A percentile compares a stretch with the other conserved stretches of the same genome.
Evolutionary conservation across 30 jellyfish, hydroid and myxozoan species (phyloP).

Genomic region (Nemopilema nomurai): DNA sequence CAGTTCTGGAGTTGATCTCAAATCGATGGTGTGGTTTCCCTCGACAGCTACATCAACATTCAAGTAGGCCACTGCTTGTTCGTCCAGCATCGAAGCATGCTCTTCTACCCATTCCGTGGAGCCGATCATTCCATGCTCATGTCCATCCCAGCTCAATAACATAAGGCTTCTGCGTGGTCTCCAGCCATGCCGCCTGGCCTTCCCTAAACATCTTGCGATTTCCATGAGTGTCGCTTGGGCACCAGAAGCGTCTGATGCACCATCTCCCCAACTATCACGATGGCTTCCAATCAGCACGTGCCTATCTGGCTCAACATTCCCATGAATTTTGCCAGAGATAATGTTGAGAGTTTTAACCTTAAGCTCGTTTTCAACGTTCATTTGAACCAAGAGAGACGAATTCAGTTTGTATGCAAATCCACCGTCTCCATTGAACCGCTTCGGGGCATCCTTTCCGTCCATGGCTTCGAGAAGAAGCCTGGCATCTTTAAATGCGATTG

Average conservation of each 20-base stretch:
- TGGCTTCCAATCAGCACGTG: conserved; percentile 82
- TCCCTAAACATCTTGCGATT: conserved; percentile 76
- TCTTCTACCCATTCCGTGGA: conserved; percentile 94
- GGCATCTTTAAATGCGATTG: conserved; percentile 21
- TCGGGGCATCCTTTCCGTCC: conserved; percentile 20
- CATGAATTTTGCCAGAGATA: conserved; percentile 69
- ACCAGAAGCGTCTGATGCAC: conserved; percentile 92
- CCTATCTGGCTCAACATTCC: conserved; percentile 83
- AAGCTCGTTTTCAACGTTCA: conserved; percentile 4
- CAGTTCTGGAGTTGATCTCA: conserved; percentile 32
- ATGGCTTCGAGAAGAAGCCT: conserved; percentile 3
- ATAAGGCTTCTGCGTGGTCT: conserved; percentile 82
- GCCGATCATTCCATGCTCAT: conserved; percentile 79
- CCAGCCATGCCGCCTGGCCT: conserved; percentile 65
- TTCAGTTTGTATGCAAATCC: not conserved
- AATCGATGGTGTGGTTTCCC: conserved; percentile 44
- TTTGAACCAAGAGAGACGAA: not conserved
- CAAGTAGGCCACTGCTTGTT: conserved; percentile 51
- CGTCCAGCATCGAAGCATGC: conserved; percentile 19
- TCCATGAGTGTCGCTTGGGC: conserved; percentile 92
- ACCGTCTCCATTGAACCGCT: not conserved
- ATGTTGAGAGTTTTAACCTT: not conserved
- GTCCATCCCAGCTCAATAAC: conserved; percentile 95
- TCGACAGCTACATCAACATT: conserved; percentile 65
- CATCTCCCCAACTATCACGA: conserved; percentile 89